Evolutionary conservation across 1,140 invertebrate species (phyloP), one percentile per base, ranked within the genome.

Genomic region (Gerris buenoi): DNA sequence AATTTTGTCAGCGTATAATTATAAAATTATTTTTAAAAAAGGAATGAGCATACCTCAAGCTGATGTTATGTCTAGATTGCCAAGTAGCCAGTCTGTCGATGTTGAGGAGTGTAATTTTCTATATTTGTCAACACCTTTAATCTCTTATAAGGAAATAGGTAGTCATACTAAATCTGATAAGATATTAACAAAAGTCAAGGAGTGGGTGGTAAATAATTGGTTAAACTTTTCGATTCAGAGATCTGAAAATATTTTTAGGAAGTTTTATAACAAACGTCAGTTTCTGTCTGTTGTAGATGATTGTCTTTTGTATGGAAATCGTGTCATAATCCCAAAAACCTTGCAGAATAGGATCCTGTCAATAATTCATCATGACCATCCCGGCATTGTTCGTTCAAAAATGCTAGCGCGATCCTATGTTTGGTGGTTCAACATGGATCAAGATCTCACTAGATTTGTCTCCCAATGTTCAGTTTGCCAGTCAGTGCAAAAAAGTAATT

Each of bases 1-100:
- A 2, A 59, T 67, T 18, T 27, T 69, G 5, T 67, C 33, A 2
- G 65, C 67, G 23, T 72, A 74, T 33, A 67, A 64, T 46, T 76
- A 70, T 69, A 58, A 58, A 18, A 68, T 69, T 22, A 56, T 65
- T 63, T 65, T 65, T 46, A 64, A 62, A 27, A 63, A 46, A 25
- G 68, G 67, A 22, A 56, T 18, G 15, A 25, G 25, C 25, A 68
- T 68, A 23, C 67, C 25, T 29, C 70, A 69, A 25, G 68, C 59
- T 18, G 68, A 69, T 64, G 28, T 58, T 15, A 25, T 63, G 25
- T 67, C 27, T 33, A 62, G 60, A 27, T 33, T 46, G 5, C 33
- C 33, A 10, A 46, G 33, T 18, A 46, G 5, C 33, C 5, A 46
- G 5, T 46, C 33, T 10, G 33, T 46, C 5, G 33, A 46, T 10